phyloP scores from a whole-genome alignment of 2,888 invertebrate genomes.

The Nemoura dubitans region DNA sequence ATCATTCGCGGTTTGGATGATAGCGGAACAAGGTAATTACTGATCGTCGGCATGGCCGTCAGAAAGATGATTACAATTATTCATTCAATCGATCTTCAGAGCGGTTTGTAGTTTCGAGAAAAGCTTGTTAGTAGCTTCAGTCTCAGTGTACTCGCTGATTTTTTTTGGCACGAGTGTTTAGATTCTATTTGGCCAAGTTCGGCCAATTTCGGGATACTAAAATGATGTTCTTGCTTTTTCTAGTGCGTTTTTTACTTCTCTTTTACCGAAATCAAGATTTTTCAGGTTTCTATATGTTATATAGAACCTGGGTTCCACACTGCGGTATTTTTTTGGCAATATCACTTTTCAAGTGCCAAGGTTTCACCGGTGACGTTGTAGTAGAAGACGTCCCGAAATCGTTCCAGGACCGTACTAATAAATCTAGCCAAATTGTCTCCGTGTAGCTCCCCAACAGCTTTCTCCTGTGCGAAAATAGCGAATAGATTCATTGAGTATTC shows the following conservation, averaged over 20 bases:
- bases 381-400: not conserved
- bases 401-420: not conserved
- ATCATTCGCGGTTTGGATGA: not conserved
- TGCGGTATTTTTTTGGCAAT: too few relatives aligned
- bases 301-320: too few relatives aligned
- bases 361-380: not conserved
- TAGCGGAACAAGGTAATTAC: not conserved
- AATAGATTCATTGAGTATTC: not conserved
- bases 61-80: not conserved
- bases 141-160: too few relatives aligned
- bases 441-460: not conserved
- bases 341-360: too few relatives aligned
- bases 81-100: not conserved
- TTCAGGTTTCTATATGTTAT: too few relatives aligned
- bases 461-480: not conserved
- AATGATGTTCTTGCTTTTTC: too few relatives aligned
- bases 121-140: not conserved
- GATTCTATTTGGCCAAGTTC: not conserved
- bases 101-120: not conserved
- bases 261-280: too few relatives aligned
- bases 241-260: too few relatives aligned
- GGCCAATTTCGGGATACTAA: too few relatives aligned
- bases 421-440: not conserved
- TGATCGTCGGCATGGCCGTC: not conserved
- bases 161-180: too few relatives aligned